These are phyloP conservation scores for Lepidotrigona ventralis DNA, from an alignment of 1,140 invertebrate species.

Conservation along the genomic window DNA sequence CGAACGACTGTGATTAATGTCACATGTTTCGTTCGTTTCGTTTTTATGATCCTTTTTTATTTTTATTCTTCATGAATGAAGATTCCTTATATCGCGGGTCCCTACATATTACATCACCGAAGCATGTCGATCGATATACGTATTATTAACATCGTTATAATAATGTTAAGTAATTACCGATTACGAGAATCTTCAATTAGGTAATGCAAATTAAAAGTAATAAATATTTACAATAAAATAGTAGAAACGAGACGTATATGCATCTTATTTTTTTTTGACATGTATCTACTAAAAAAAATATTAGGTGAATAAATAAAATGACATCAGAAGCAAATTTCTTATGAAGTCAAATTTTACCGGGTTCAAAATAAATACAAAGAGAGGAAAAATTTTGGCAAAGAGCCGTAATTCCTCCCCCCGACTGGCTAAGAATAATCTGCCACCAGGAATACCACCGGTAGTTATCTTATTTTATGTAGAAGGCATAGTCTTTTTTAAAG, in stretches of 20 bases:
- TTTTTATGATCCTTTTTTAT: background rate
- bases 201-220: background rate
- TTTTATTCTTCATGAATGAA: background rate
- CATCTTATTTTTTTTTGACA: background rate
- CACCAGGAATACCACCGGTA: conserved; percentile 63
- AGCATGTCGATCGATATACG: conserved; percentile 11
- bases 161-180: conserved; percentile 8
- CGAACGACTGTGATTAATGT: background rate
- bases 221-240: conserved; percentile 28
- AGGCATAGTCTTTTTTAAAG: conserved; percentile 28
- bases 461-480: conserved; percentile 61
- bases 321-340: conserved; percentile 6
- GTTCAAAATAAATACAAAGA: conserved; percentile 62
- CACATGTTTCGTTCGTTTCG: background rate
- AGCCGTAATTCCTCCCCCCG: conserved; percentile 66
- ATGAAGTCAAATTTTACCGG: conserved; percentile 30
- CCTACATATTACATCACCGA: conserved; percentile 14
- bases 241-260: background rate
- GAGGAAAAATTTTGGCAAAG: conserved; percentile 67
- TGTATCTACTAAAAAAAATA: background rate
- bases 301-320: background rate
- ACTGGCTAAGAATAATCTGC: conserved; percentile 73
- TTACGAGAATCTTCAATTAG: conserved; percentile 12
- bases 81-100: background rate
- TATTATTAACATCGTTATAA: conserved; percentile 24